A percentile compares a stretch with the other conserved stretches of the same genome.
Conservation (phyloP, 2,113 vertebrate species). For the Caranx melampygus region DNA sequence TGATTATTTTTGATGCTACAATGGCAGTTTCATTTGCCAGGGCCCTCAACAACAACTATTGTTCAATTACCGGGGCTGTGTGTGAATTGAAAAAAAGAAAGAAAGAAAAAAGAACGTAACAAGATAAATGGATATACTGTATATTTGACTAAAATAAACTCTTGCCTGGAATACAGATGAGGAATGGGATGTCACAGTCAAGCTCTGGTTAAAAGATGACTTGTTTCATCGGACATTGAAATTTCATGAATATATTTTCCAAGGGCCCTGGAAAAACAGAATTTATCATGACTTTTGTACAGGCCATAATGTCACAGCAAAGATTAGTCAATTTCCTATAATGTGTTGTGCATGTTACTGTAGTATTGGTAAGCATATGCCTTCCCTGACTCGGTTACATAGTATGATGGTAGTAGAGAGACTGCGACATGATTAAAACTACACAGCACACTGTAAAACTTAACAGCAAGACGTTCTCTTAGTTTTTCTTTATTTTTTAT, state of each 20-base stretch:
- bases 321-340: constrained; percentile 82
- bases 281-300: constrained; percentile 83
- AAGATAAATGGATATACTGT: constrained; percentile 80
- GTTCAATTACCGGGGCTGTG: constrained; percentile 80
- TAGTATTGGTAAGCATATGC: constrained; percentile 62
- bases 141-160: constrained; percentile 84
- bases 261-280: constrained; percentile 76
- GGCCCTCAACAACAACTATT: constrained; percentile 72
- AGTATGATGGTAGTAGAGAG: constrained; percentile 33
- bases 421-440: not conserved
- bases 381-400: constrained; percentile 30
- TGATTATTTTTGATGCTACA: constrained; percentile 86
- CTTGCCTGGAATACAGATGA: constrained; percentile 77
- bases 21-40: constrained; percentile 83
- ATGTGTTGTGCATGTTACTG: constrained; percentile 70
- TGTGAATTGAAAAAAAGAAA: constrained; percentile 47
- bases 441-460: not conserved
- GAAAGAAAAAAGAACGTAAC: constrained; percentile 46
- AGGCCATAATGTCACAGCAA: constrained; percentile 79
- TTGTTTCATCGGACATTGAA: constrained; percentile 85
- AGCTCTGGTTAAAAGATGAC: constrained; percentile 85
- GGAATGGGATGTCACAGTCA: constrained; percentile 81
- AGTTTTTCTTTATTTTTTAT: not conserved
- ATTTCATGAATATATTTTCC: constrained; percentile 89
- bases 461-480: not conserved